Evolutionary conservation across 2,113 vertebrate genomes (phyloP), one percentile per base, ranked within the genome.

Genomic region (Psittacus erithacus): DNA sequence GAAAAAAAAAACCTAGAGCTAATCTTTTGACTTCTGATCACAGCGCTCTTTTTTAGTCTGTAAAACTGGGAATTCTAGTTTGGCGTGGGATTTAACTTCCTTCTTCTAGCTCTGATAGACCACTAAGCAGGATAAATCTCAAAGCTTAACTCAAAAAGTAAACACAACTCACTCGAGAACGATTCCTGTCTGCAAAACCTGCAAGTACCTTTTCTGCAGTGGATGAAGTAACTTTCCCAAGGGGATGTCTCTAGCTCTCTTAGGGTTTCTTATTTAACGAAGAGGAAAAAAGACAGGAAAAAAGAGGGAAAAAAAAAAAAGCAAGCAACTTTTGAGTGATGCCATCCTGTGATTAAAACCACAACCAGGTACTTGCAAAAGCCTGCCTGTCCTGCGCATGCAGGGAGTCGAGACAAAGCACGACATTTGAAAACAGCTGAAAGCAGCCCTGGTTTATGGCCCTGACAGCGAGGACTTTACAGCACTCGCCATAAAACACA

Each of bases 401-500:
- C 75, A 79, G 65, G 65, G 90, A 93, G 77, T 55, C 16, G 57
- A 91, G 82, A 81, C 92, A 94, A 93, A 96, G 87, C 91, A 85
- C 65, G 63, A 47, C 69, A 60, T 86, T 70, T 76, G 90, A 79
- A 91, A 96, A 91, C 93, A 86, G 88, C 92, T 47, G 87, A 89
- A 92, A 83, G 75, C 86, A 44, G 75, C 75, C 65, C 6, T 74
- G 41, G 91, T 97, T 97, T 97, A 96, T 75, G 91, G 80, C 84
- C 76, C 95, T 95, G 86, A 93, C 90, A 94, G 93, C 60, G 44
- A 78, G 77, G 93, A 88, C 63, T 97, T 97, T 97, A 95, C 65
- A 88, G 88, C 90, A 16, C 64, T 85, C 22, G 68, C 95, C 94
- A 94, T 97, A 97, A 97, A 97, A 96, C 70, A 82, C 95, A 88